Base-by-base conservation (phyloP, 2,797 vertebrate species). In the Microctenopoma stevenorrisi region DNA sequence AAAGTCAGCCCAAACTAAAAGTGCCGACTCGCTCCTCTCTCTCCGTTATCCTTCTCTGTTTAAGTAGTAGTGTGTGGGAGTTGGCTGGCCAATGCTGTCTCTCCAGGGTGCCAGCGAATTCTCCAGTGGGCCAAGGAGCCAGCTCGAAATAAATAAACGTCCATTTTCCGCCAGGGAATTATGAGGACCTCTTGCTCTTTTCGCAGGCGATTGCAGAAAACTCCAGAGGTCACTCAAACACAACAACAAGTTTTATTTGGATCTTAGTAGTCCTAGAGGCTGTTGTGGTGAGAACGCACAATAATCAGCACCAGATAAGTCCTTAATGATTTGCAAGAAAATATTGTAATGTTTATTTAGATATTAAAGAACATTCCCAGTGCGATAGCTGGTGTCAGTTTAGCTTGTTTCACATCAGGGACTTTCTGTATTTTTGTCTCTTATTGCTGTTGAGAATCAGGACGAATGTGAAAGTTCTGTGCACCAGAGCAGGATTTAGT, bases 41-140 rank as follows among this genome's bases (percentile, higher is more conserved):
- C 47, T 62, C 44, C 44, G 52, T 64, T 52, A 1, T 51, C 61
- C 69, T 53, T 69, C 71, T 68, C 56, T 78, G 61, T 81, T 75
- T 69, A 73, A 73, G 81, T 87, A 76, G 84, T 82, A 83, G 64
- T 72, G 79, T 78, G 90, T 92, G 79, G 90, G 89, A 90, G 87
- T 88, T 59, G 65, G 67, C 80, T 68, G 76, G 68, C 64, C 68
- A 44, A 58, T 30, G 42, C 51, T 25, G n/a, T 37, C 83, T 85
- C 71, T 80, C 74, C 55, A 60, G 65, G 77, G 75, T 82, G 84
- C 79, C 87, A 76, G 82, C 26, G 68, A 88, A 86, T 84, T 82
- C 78, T 86, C 84, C 68, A 78, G 72, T 30, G 68, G 74, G 80
- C 60, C 12, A 13, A 78, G 40, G 38, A 84, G 73, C 82, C 71